Evolutionary conservation across 2,113 vertebrate species (phyloP).

Genomic region (Ellobius talpinus): DNA sequence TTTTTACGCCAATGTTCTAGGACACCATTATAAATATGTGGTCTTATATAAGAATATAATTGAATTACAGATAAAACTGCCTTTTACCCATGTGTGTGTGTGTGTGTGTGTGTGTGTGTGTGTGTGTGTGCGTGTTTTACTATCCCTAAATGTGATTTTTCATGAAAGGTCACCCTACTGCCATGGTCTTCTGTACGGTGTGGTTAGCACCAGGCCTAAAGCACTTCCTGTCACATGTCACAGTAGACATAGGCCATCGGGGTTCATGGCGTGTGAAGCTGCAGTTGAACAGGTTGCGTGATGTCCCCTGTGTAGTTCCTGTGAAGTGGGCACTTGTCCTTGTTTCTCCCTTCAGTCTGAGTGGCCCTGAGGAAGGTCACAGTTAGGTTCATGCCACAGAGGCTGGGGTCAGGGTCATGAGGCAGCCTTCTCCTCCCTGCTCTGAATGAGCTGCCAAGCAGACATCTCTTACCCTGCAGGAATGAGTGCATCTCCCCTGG

Average conservation of each 20-base stretch:
- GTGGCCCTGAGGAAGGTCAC: not conserved
- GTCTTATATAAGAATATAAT: not conserved
- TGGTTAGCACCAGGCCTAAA: not conserved
- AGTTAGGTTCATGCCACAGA: not conserved
- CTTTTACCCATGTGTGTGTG: not conserved
- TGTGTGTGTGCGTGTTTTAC: not conserved
- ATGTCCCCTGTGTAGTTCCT: rapidly evolving
- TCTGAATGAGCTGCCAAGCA: not conserved
- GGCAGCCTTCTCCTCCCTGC: not conserved
- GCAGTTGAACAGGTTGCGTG: too few relatives aligned
- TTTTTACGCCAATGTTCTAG: not conserved
- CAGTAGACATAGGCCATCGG: not conserved
- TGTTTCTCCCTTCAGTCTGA: not conserved
- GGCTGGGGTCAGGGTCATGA: not conserved
- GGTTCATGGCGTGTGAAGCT: rapidly evolving
- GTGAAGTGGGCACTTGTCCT: rapidly evolving
- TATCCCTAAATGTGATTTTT: not conserved
- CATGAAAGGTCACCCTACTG: not conserved
- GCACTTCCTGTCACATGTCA: not conserved
- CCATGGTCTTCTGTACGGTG: not conserved
- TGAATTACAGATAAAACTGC: not conserved
- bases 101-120: not conserved
- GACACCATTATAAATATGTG: not conserved
- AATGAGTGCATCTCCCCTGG: too few relatives aligned
- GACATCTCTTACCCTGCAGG: too few relatives aligned